Percentiles rank a stretch among this genome's conserved stretches.
Conservation (phyloP, 2,797 vertebrate genomes). For the Enteromius treurensis region DNA sequence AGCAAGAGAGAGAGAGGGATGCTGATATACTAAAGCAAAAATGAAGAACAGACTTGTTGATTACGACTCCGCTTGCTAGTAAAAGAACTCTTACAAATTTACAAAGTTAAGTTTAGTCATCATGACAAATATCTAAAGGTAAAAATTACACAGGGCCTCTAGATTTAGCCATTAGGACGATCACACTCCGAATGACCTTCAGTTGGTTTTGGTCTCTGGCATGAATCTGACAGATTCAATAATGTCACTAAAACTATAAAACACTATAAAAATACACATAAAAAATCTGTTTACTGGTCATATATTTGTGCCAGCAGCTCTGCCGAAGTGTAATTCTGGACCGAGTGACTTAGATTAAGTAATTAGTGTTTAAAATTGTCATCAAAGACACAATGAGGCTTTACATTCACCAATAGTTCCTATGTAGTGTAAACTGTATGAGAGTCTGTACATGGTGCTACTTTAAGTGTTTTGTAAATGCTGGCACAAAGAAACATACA, state of each 20-base stretch:
- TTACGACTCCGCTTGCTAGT: background rate
- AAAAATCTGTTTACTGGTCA: background rate
- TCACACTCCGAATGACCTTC: background rate
- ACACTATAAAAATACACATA: background rate
- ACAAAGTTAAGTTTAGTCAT: conserved; percentile 16
- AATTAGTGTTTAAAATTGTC: conserved; percentile 7
- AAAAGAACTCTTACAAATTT: background rate
- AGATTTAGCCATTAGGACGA: background rate
- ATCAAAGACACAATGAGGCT: conserved; percentile 32
- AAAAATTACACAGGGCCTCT: conserved; percentile 1
- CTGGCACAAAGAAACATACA: conserved; percentile 27
- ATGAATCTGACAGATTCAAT: conserved; percentile 9
- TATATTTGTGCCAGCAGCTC: conserved; percentile 15
- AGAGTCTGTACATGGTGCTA: background rate
- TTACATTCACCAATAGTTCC: background rate
- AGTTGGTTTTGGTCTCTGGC: background rate
- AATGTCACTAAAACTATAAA: background rate
- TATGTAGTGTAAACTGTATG: background rate
- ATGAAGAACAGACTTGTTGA: conserved; percentile 18
- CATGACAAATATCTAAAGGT: conserved; percentile 15
- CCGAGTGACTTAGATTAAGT: background rate
- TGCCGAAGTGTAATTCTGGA: background rate
- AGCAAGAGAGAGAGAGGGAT: conserved; percentile 9
- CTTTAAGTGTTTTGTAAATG: background rate
- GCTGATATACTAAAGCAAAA: conserved; percentile 11